Base-by-base conservation (phyloP, 1,140 invertebrate species). In the Aphelenchoides besseyi region DNA sequence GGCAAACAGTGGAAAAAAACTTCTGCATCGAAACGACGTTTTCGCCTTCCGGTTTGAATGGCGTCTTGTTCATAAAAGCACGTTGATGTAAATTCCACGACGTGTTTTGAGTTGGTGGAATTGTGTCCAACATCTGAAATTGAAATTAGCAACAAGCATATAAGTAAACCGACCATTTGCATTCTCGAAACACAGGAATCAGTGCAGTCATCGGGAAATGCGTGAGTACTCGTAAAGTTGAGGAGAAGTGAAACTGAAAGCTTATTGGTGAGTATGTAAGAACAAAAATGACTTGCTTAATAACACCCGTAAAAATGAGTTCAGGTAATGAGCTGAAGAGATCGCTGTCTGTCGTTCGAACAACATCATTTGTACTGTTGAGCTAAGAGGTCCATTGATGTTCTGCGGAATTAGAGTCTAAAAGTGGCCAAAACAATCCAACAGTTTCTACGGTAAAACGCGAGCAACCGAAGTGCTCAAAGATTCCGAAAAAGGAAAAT, bases 131-230 rank as follows among this genome's bases (percentile, higher is more conserved):
- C 63, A 66, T 66, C 63, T 66, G 29, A 37, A 53, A n/a, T 23
- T n/a, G 36, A 2, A 37, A 53, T n/a, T 36, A 29, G 0, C 2
- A 61, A 18, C 8, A 9, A 59, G 18, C 8, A 59, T n/a, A 64
- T 5, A 59, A 5, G 5, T 35, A n/a, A 23, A 59, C 63, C 3
- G n/a, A 35, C 63, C 63, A 66, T 66, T 66, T 66, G 63, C 63
- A 66, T 66, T 28, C 30, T 26, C 1, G 63, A 66, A 64, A 66
- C 63, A 55, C 63, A 66, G 30, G 16, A 12, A 30, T 66, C 63
- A 26, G 63, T 66, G 36, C 63, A 66, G 36, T 66, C 63, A 37
- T 66, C 63, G 1, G 63, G 63, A 37, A 66, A 66, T 26, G 26
- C 18, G 18, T 29, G 12, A 23, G 41, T 8, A 59, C 55, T 23